phyloP scores from a whole-genome alignment of 1,140 invertebrate species.

The Heterodera carotae region DNA sequence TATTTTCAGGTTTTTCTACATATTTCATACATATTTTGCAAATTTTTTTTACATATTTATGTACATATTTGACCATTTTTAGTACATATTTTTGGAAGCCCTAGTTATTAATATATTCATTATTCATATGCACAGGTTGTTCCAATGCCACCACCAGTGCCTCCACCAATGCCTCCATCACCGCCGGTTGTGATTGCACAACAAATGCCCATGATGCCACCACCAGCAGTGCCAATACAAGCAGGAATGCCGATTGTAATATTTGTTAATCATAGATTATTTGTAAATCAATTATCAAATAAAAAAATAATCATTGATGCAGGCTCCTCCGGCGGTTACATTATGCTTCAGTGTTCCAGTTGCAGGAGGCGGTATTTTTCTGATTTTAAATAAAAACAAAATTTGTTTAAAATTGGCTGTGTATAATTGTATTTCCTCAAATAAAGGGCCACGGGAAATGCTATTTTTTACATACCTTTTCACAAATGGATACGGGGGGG shows the following conservation, averaged over 20 bases:
- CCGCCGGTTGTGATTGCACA: constrained; percentile 17
- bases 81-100: too few relatives aligned
- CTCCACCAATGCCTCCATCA: constrained; percentile 21
- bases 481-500: too few relatives aligned
- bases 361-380: constrained; percentile 11
- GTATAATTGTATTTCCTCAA: too few relatives aligned
- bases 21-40: too few relatives aligned
- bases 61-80: too few relatives aligned
- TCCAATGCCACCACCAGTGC: constrained; percentile 6
- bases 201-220: constrained; percentile 4
- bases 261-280: not conserved
- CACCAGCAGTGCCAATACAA: not conserved
- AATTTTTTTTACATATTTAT: too few relatives aligned
- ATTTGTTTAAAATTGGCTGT: too few relatives aligned
- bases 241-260: not conserved
- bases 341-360: not conserved
- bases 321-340: not conserved
- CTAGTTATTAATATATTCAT: too few relatives aligned
- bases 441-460: too few relatives aligned
- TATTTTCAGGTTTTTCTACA: too few relatives aligned
- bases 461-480: too few relatives aligned
- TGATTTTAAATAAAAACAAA: not conserved
- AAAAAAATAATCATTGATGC: too few relatives aligned
- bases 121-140: not conserved
- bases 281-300: not conserved